phyloP scores from a whole-genome alignment of 1,140 invertebrate genomes.

The Drosophila leontia region DNA sequence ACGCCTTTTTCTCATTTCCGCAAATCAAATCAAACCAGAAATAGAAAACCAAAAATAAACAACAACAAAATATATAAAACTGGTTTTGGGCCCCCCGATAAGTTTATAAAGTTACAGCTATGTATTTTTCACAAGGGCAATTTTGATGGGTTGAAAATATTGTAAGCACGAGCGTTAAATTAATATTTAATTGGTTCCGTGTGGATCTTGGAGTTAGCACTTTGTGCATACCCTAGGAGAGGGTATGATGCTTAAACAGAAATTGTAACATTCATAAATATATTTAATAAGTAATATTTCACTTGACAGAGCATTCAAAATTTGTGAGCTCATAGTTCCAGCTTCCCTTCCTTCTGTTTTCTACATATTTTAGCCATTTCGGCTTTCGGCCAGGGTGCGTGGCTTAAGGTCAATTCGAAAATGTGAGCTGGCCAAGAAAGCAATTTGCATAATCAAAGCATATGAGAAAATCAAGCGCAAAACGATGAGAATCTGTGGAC shows the following conservation, averaged over 20 bases:
- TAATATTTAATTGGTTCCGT: constrained; percentile 12
- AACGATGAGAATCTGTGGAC: constrained; percentile 27
- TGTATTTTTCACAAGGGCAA: constrained; percentile 11
- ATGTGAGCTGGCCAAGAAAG: constrained; percentile 23
- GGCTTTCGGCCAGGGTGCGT: constrained; percentile 1
- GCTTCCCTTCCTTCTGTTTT: background rate
- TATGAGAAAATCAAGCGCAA: constrained; percentile 38
- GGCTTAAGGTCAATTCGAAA: constrained; percentile 32
- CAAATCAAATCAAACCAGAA: constrained; percentile 19
- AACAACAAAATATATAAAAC: background rate
- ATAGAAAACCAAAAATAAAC: background rate
- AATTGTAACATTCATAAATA: background rate
- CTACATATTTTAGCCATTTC: constrained; percentile 3
- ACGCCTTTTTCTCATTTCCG: constrained; percentile 4
- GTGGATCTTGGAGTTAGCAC: constrained; percentile 3
- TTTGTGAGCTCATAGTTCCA: background rate
- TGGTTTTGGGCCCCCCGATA: constrained; percentile 4
- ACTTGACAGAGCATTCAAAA: background rate
- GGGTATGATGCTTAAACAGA: background rate
- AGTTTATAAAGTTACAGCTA: constrained; percentile 9
- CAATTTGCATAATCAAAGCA: constrained; percentile 50
- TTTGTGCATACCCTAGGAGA: background rate
- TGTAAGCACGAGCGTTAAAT: background rate
- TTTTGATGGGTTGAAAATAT: background rate
- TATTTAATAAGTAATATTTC: background rate